Conservation (phyloP, 37 sponge, comb jelly and placozoan species). For the Eunapius fragilis region DNA sequence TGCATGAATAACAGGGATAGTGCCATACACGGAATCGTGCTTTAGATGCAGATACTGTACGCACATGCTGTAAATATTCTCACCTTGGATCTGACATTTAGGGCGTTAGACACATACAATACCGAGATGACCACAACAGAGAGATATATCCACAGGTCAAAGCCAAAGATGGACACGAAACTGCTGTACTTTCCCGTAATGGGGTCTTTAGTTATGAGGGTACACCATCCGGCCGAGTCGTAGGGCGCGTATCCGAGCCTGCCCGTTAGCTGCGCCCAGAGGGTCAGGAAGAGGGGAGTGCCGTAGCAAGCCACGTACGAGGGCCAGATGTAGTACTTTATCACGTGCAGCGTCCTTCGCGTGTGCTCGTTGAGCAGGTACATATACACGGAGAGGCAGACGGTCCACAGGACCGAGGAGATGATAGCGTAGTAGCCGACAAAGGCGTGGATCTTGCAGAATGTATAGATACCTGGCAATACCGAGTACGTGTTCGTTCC, state of each 20-base stretch:
- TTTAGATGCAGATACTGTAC: neutral
- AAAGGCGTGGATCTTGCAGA: slow-evolving; percentile 5
- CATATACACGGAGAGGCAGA: neutral
- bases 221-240: slow-evolving; percentile 81
- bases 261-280: neutral
- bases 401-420: slow-evolving; percentile 7
- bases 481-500: neutral
- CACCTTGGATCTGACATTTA: neutral
- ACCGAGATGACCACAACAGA: slow-evolving; percentile 41
- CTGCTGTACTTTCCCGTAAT: neutral
- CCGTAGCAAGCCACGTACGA: slow-evolving; percentile 1
- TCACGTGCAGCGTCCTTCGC: neutral
- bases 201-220: neutral
- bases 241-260: slow-evolving; percentile 46
- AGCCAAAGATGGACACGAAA: slow-evolving; percentile 31
- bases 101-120: slow-evolving; percentile 24
- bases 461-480: neutral
- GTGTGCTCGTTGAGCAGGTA: neutral
- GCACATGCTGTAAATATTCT: neutral
- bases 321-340: neutral
- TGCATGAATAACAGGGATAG: too few species aligned
- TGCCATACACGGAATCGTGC: too few species aligned
- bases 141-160: slow-evolving; percentile 74
- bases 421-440: slow-evolving; percentile 11
- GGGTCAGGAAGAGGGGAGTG: neutral